phyloP scores from a whole-genome alignment of 2,113 vertebrate genomes.

The Tetrax tetrax region DNA sequence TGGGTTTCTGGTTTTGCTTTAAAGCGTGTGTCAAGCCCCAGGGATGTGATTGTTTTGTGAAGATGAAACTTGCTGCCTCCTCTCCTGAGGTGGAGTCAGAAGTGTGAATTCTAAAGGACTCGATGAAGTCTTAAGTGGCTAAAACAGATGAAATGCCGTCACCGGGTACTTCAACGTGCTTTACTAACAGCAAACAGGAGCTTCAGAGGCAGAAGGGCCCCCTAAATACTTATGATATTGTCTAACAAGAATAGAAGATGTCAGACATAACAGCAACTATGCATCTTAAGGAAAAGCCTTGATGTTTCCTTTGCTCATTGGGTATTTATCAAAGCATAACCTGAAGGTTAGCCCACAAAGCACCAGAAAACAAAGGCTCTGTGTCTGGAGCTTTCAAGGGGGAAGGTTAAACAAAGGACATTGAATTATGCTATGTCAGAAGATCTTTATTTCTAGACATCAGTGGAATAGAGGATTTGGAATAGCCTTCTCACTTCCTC shows the following conservation, averaged over 20 bases:
- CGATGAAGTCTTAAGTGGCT: background rate
- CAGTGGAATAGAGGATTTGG: constrained; percentile 39
- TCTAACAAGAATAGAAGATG: constrained; percentile 29
- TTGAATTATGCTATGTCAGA: constrained; percentile 39
- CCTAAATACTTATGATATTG: constrained; percentile 31
- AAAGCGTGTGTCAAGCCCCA: background rate
- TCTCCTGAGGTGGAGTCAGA: background rate
- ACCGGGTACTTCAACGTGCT: background rate
- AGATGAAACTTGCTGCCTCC: background rate
- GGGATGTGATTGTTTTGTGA: background rate
- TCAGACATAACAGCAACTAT: constrained; percentile 25
- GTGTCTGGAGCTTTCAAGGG: constrained; percentile 30
- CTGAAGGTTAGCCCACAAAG: constrained; percentile 58
- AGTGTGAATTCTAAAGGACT: constrained; percentile 20
- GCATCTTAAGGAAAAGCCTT: constrained; percentile 26
- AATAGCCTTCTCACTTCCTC: constrained; percentile 14
- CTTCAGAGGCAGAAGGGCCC: background rate
- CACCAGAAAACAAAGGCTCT: constrained; percentile 44
- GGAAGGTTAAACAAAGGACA: constrained; percentile 61
- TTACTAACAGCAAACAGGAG: background rate
- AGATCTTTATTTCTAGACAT: constrained; percentile 46
- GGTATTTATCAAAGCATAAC: constrained; percentile 67
- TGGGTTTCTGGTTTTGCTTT: background rate
- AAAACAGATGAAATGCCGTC: constrained; percentile 15
- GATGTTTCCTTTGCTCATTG: constrained; percentile 43